Conservation (phyloP, 2,888 invertebrate species). For the Yponomeuta plumbellus region DNA sequence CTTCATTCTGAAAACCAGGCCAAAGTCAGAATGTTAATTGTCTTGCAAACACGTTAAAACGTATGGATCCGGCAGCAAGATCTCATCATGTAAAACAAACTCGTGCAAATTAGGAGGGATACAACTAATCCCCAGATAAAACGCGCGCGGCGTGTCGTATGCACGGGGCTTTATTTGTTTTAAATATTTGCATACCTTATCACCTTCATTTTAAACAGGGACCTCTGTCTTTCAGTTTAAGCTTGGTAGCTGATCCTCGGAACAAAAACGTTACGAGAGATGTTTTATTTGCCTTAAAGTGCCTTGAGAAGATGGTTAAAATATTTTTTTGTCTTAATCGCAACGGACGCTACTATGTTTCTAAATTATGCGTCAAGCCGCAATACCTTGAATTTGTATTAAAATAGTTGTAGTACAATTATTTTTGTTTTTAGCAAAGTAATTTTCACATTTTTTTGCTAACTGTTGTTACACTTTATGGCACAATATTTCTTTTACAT, state of each 20-base stretch:
- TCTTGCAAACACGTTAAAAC: constrained; percentile 12
- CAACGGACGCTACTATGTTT: too few species aligned
- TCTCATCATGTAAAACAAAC: constrained; percentile 56
- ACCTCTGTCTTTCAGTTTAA: neutral
- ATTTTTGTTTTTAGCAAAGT: too few species aligned
- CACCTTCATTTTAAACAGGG: constrained; percentile 39
- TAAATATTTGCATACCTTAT: constrained; percentile 47
- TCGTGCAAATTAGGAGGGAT: constrained; percentile 68
- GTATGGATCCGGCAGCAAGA: constrained; percentile 36
- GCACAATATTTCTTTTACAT: too few species aligned
- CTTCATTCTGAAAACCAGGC: neutral
- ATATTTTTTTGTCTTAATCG: too few species aligned
- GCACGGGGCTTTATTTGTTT: constrained; percentile 62
- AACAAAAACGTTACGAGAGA: neutral
- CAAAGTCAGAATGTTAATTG: neutral
- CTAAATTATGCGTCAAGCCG: too few species aligned
- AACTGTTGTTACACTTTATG: too few species aligned
- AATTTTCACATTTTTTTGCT: too few species aligned
- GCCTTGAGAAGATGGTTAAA: too few species aligned
- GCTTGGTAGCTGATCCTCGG: neutral
- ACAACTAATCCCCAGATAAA: constrained; percentile 69
- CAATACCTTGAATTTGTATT: too few species aligned
- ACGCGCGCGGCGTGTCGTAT: constrained; percentile 56
- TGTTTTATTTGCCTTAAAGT: neutral
- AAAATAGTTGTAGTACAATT: too few species aligned